Evolutionary conservation across 2,113 vertebrate species (phyloP), one percentile per base, ranked within the genome.

Genomic region (Oryzias curvinotus): DNA sequence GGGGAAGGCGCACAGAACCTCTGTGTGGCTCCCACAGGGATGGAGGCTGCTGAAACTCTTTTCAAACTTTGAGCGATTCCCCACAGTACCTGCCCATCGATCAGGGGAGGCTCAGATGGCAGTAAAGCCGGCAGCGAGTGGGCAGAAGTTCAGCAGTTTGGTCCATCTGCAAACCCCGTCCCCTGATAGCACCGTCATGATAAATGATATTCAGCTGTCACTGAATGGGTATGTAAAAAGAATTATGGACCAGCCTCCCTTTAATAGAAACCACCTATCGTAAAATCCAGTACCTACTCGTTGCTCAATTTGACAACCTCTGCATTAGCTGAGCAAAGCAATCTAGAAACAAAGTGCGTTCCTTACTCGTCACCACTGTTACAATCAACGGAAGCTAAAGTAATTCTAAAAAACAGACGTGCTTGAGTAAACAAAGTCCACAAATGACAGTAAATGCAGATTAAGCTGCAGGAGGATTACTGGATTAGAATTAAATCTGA

Each of bases 191-290:
- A 23, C 71, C 63, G 73, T 80, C 76, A 74, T 76, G 71, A 86
- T 86, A 60, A 83, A 87, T 83, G 69, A 83, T 78, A 71, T 55
- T 58, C 55, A 69, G 57, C 74, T 74, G 68, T 76, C 78, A 75
- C 5, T 56, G 67, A 62, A 59, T 45, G 65, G 71, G 70, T 55
- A 67, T 53, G 63, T 62, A 63, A 58, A 69, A 75, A 84, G 71
- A 83, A 56, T 74, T 69, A 81, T 15, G 36, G 28, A 28, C 62
- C 70, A 41, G 59, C 50, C 41, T 70, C 49, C 53, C 51, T 25
- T 61, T 36, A 68, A 70, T 23, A 80, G 73, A 84, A 82, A 75
- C 62, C 43, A 46, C 54, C 76, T 61, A 59, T 77, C 53, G 0
- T 78, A 77, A 78, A 85, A 78, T 69, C 65, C 64, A 25, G 52